Evolutionary conservation across 2,888 invertebrate genomes (phyloP).

Genomic region (Protodeltote pygarga): DNA sequence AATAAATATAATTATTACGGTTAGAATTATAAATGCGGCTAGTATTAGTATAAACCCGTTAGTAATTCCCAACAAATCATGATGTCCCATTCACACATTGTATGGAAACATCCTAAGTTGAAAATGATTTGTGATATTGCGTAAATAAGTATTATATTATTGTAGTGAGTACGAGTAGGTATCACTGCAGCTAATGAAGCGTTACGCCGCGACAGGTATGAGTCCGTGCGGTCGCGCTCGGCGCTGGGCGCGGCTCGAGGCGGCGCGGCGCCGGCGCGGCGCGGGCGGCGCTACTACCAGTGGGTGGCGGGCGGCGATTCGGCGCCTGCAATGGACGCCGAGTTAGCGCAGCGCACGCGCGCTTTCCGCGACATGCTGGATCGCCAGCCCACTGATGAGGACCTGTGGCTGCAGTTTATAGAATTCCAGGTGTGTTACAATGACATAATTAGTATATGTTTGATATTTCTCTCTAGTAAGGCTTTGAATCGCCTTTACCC

Average conservation of each 20-base stretch:
- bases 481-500: no score
- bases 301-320: slow-evolving; percentile 19
- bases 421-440: slow-evolving; percentile 61
- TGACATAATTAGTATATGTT: background rate
- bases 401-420: slow-evolving; percentile 67
- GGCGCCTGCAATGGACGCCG: slow-evolving; percentile 17
- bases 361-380: slow-evolving; percentile 61
- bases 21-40: no score
- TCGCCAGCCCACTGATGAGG: slow-evolving; percentile 57
- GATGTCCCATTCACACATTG: no score
- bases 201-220: slow-evolving; percentile 15
- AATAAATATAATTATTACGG: no score
- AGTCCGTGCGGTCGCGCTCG: slow-evolving; percentile 13
- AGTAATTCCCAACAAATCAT: no score
- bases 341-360: slow-evolving; percentile 54
- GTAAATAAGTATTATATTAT: no score
- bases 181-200: no score
- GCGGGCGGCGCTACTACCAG: slow-evolving; percentile 36
- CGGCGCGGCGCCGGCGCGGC: slow-evolving; percentile 4
- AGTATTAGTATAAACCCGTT: no score
- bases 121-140: no score
- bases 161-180: no score
- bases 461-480: background rate
- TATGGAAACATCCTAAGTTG: no score
- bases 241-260: slow-evolving; percentile 21